Conservation (phyloP, 2,797 vertebrate genomes). For the Sebastes kiyomatsui region DNA sequence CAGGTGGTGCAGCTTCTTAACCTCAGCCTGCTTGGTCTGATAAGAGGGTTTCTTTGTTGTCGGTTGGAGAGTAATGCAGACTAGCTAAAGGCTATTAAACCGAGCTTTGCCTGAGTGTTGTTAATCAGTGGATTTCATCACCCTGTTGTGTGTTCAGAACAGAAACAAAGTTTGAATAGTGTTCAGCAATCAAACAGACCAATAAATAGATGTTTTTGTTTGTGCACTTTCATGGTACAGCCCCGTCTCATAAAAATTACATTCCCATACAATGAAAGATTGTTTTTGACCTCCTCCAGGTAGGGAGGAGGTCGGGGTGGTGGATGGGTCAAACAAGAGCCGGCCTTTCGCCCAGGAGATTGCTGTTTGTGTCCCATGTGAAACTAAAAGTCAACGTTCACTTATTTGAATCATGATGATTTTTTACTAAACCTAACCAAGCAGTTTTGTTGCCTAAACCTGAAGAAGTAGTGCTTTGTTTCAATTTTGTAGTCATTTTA, state of each 20-base stretch:
- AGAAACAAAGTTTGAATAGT: conserved; percentile 35
- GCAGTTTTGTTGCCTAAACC: too few relatives aligned
- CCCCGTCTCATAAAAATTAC: not conserved
- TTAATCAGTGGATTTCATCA: conserved; percentile 73
- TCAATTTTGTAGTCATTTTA: not conserved
- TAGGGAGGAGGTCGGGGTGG: not conserved
- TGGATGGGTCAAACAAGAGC: not conserved
- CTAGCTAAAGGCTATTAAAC: conserved; percentile 71
- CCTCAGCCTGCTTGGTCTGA: conserved; percentile 74
- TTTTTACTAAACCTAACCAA: not conserved
- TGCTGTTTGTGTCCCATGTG: too few relatives aligned
- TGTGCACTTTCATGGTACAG: conserved; percentile 3
- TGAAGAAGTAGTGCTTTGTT: too few relatives aligned
- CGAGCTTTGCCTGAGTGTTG: conserved; percentile 52
- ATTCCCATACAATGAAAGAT: not conserved
- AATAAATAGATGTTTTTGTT: conserved; percentile 13
- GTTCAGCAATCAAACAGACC: conserved; percentile 35
- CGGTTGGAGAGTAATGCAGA: conserved; percentile 64
- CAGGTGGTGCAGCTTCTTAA: conserved; percentile 76
- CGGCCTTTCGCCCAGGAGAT: too few relatives aligned
- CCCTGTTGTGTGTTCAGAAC: conserved; percentile 40
- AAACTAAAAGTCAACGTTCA: not conserved
- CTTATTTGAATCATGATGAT: not conserved
- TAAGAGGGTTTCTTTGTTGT: conserved; percentile 78
- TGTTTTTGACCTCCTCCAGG: not conserved